Percentiles rank a stretch among this genome's conserved stretches.
phyloP scores from a whole-genome alignment of 2,888 invertebrate species.

The Anorthoa munda region DNA sequence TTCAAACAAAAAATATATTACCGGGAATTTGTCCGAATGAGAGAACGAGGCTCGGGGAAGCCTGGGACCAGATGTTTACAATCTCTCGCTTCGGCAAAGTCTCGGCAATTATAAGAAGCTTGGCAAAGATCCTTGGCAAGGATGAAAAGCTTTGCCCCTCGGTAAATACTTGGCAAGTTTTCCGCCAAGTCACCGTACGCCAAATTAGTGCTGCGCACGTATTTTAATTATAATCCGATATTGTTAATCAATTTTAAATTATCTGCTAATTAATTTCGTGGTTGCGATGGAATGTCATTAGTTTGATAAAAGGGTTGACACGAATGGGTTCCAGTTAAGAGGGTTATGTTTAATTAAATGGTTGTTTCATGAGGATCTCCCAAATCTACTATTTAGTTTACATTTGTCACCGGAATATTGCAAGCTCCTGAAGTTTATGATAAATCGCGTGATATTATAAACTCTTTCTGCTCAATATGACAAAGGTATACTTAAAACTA shows the following conservation, averaged over 20 bases:
- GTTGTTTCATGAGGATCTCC: background rate
- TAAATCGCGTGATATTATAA: too few species aligned
- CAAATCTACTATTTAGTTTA: background rate
- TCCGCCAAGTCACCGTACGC: conserved; percentile 40
- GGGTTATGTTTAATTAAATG: conserved; percentile 30
- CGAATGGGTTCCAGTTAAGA: conserved; percentile 17
- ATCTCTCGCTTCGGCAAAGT: conserved; percentile 52
- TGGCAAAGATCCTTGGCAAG: conserved; percentile 40
- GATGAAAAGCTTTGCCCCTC: conserved; percentile 30
- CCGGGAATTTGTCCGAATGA: conserved; percentile 22
- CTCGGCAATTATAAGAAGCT: conserved; percentile 47
- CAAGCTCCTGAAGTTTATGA: too few species aligned
- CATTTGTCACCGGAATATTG: too few species aligned
- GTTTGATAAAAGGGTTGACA: conserved; percentile 34
- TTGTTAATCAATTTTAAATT: conserved; percentile 66
- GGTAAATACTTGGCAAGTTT: conserved; percentile 54
- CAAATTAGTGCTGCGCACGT: conserved; percentile 45
- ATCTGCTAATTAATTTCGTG: conserved; percentile 59
- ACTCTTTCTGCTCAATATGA: too few species aligned
- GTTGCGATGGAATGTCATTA: conserved; percentile 44
- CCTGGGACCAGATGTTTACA: conserved; percentile 62
- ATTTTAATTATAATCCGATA: conserved; percentile 61
- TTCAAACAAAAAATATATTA: conserved; percentile 40
- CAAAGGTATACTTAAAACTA: too few species aligned
- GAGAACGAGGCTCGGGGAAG: conserved; percentile 10